Evolutionary conservation across 2,888 invertebrate species (phyloP), one percentile per base, ranked within the genome.

Genomic region (Meta bourneti): DNA sequence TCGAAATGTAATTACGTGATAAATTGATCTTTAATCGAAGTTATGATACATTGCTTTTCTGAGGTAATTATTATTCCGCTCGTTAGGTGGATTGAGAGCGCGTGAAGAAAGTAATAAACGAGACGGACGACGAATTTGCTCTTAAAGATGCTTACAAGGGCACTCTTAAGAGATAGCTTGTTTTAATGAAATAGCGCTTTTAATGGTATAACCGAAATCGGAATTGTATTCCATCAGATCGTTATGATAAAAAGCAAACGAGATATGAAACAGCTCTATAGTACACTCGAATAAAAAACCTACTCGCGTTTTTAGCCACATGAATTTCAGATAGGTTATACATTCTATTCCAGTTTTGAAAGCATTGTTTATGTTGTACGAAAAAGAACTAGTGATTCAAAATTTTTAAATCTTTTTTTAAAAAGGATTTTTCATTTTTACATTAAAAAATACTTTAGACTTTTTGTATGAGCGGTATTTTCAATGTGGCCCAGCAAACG

Each of bases 11-110:
- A 88, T 88, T 88, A 75, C 75, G 34, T 74, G 61, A 81, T 80
- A 88, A 88, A 88, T 88, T 81, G 81, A 88, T 88, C 74, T 81
- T 81, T 74, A 88, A 81, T 81, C 81, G 88, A 81, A 48, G 61
- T 52, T 74, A 1, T n/a, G 81, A 88, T 74, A n/a, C 74, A 88
- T 88, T 81, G 61, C 20, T 75, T 75, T 80, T 69, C 69, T 2
- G 6, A 11, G 61, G 79, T 80, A 81, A 81, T 81, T 75, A 81
- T 74, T 81, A 72, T 75, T 74, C 54, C n/a, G 6, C 82, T 74
- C 54, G 80, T 80, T 75, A 54, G 75, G 34, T 11, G 69, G n/a
- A 6, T 54, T 48, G 20, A 20, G n/a, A 74, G 74, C 48, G 84
- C 16, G 19, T 61, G 61, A 75, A 84, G 75, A 84, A 52, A 54